Base-by-base conservation (phyloP, 2,888 invertebrate genomes). In the Cheilosia grossa region DNA sequence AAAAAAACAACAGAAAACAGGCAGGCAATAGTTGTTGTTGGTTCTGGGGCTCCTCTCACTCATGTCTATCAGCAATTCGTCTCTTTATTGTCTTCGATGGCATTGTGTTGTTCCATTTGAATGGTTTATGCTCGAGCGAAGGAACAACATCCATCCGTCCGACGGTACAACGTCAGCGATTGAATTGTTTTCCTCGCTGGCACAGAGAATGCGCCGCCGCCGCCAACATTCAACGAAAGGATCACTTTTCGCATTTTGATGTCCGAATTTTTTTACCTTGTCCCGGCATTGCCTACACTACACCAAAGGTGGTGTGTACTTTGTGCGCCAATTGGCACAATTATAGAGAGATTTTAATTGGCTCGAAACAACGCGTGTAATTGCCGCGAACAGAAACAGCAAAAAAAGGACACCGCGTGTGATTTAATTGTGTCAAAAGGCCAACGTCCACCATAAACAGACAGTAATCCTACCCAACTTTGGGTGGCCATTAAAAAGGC, bases 281-380 rank as follows among this genome's bases (percentile, higher is more conserved):
- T 40, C 24, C 40, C 27, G 15, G 15, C 27, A 44, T 27, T 27
- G 6, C 27, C 7, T 27, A 27, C 27, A 27, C 27, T 27, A 27
- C 56, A 58, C 58, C 59, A 27, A 0, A 27, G 27, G 27, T 27
- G 27, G 27, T 27, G 27, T 27, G 27, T 27, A 27, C 27, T 27
- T 7, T 7, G 27, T 40, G 37, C 37, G 44, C 59, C 74, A 80
- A 74, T 67, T 78, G 70, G 49, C 49, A 73, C 82, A 83, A 83
- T 83, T 83, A 83, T 58, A 74, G 80, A 80, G 75, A 83, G 70
- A 83, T 83, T 83, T 83, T 83, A 83, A 83, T 83, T 83, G 83
- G 80, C 67, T 63, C 59, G 44, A 27, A 21, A 37, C 53, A 19
- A 70, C 42, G 73, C 64, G 80, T 80, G 80, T 67, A 79, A 73